Conservation (phyloP, 2,888 invertebrate genomes). For the Polyommatus iphigenia region DNA sequence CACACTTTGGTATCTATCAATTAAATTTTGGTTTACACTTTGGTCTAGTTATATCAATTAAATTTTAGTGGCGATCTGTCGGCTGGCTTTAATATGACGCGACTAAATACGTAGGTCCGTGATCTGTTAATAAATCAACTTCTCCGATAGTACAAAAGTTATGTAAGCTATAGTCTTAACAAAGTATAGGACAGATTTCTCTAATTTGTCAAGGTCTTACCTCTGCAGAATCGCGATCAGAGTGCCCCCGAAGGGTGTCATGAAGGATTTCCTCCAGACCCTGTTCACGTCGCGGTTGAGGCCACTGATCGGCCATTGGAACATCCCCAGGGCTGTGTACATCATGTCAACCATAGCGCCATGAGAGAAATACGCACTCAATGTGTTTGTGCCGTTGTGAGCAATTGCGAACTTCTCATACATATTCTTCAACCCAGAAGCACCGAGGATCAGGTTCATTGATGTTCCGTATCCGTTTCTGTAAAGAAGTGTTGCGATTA, state of each 20-base stretch:
- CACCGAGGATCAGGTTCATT: slow-evolving; percentile 74
- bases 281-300: slow-evolving; percentile 77
- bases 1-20: too few species aligned
- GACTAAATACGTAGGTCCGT: too few species aligned
- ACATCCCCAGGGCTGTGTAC: slow-evolving; percentile 72
- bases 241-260: slow-evolving; percentile 84
- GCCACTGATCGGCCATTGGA: slow-evolving; percentile 49
- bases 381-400: slow-evolving; percentile 41
- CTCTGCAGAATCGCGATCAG: slow-evolving; percentile 84
- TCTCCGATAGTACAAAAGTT: too few species aligned
- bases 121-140: too few species aligned
- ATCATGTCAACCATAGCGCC: slow-evolving; percentile 80
- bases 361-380: slow-evolving; percentile 82
- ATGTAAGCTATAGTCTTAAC: too few species aligned
- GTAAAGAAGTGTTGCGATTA: background rate
- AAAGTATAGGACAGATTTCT: background rate
- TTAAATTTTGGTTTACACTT: too few species aligned
- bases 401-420: slow-evolving; percentile 60
- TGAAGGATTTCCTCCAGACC: slow-evolving; percentile 70
- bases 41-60: too few species aligned
- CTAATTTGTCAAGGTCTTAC: slow-evolving; percentile 52
- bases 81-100: too few species aligned
- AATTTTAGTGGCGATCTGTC: too few species aligned
- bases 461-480: slow-evolving; percentile 47
- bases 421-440: slow-evolving; percentile 83